phyloP scores from a whole-genome alignment of 2,888 invertebrate genomes.

The Rutpela maculata region DNA sequence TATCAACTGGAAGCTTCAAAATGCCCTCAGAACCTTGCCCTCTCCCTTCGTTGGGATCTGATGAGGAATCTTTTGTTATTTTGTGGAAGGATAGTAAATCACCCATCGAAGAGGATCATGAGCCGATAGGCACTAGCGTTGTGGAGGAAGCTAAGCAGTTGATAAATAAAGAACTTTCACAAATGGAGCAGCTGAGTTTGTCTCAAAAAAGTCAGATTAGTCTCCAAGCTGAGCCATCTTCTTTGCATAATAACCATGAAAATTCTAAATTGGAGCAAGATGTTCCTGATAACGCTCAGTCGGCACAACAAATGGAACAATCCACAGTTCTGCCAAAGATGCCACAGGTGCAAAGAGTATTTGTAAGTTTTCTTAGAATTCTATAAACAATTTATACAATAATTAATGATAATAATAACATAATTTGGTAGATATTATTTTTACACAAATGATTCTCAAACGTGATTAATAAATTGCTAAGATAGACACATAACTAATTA shows the following conservation, averaged over 20 bases:
- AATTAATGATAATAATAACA: too few species aligned
- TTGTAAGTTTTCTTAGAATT: slow-evolving; percentile 36
- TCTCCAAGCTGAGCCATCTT: not conserved
- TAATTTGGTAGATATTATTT: too few species aligned
- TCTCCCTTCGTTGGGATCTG: slow-evolving; percentile 48
- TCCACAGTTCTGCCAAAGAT: slow-evolving; percentile 44
- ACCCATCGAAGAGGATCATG: slow-evolving; percentile 25
- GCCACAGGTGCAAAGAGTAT: slow-evolving; percentile 43
- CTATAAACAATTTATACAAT: not conserved
- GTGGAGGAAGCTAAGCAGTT: slow-evolving; percentile 56
- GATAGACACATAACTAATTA: too few species aligned
- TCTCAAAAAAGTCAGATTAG: not conserved
- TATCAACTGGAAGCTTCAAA: slow-evolving; percentile 36
- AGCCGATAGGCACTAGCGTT: slow-evolving; percentile 44
- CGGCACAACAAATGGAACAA: slow-evolving; percentile 15
- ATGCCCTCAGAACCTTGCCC: slow-evolving; percentile 52
- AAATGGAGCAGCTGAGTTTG: slow-evolving; percentile 40
- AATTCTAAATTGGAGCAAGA: not conserved
- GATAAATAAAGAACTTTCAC: slow-evolving; percentile 54
- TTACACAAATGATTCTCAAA: too few species aligned
- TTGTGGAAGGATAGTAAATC: slow-evolving; percentile 53
- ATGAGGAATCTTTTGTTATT: slow-evolving; percentile 62
- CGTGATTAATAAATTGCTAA: too few species aligned
- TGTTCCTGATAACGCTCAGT: not conserved
- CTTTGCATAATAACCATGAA: not conserved